Conservation (phyloP, 2,888 invertebrate species). For the Caenorhabditis macrosperma region DNA sequence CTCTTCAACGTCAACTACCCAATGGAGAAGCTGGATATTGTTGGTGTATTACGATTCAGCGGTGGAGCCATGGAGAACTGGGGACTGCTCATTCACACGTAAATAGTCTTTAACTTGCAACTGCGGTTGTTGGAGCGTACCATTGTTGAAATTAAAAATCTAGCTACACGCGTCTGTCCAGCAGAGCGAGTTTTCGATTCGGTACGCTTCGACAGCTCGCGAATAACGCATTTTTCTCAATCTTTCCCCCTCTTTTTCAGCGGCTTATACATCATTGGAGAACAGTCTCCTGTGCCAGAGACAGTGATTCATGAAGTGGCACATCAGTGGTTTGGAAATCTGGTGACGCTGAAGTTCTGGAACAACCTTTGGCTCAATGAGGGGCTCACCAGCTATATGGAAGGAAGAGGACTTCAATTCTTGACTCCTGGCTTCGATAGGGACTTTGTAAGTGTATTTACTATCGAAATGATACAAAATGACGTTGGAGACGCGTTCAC, state of each 20-base stretch:
- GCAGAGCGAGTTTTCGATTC: too few relatives aligned
- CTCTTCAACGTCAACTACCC: slow-evolving; percentile 91
- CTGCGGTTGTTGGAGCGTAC: too few relatives aligned
- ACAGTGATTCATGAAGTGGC: slow-evolving; percentile 83
- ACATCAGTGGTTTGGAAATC: slow-evolving; percentile 80
- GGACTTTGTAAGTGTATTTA: not conserved
- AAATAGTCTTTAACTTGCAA: slow-evolving; percentile 66
- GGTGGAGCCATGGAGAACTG: slow-evolving; percentile 96
- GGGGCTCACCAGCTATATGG: slow-evolving; percentile 66
- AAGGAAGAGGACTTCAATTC: not conserved
- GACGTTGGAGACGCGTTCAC: too few relatives aligned
- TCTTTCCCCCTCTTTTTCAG: too few relatives aligned
- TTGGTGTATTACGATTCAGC: too few relatives aligned
- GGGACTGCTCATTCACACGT: slow-evolving; percentile 89
- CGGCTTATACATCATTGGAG: too few relatives aligned
- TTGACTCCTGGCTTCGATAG: not conserved
- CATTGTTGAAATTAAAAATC: too few relatives aligned
- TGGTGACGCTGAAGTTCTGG: slow-evolving; percentile 81
- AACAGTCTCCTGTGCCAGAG: slow-evolving; percentile 87
- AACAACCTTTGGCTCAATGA: slow-evolving; percentile 80
- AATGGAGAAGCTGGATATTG: slow-evolving; percentile 87
- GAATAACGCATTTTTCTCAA: too few relatives aligned
- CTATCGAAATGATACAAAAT: too few relatives aligned
- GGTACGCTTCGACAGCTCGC: too few relatives aligned
- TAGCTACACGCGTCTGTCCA: too few relatives aligned